Evolutionary conservation across 2,113 vertebrate genomes (phyloP), one percentile per base, ranked within the genome.

Genomic region (Lagenorhynchus albirostris): DNA sequence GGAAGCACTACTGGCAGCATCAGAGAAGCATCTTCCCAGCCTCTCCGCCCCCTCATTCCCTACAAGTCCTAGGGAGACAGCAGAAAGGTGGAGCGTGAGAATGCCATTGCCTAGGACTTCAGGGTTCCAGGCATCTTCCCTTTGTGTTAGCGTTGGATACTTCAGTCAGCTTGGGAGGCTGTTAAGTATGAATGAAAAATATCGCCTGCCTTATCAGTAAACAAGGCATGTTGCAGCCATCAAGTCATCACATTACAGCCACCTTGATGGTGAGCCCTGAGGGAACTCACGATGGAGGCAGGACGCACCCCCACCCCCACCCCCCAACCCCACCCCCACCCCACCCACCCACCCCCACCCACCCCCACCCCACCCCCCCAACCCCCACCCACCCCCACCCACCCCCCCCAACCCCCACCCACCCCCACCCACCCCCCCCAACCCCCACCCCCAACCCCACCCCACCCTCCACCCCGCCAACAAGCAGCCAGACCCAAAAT

Each of bases 51-150:
- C 36, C 70, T 83, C 20, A 0, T 1, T 14, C 65, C 84, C 55
- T 38, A 41, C n/a, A 36, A 0, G 4, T 58, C 73, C 79, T 55
- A 26, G 5, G 38, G 47, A 50, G 41, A 77, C 62, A n/a, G 44
- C 80, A 20, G 5, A 1, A 6, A 8, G 2, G 15, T 17, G 38
- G 25, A 12, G 20, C 13, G 1, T 1, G 9, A 76, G 41, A 31
- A 44, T 6, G 4, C 20, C 0, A 0, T 5, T 3, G 18, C 3
- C 6, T 4, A 6, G 50, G 77, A 33, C 47, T 12, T 6, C 10
- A 3, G 11, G 5, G 8, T 44, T 21, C 50, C 21, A 41, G 21
- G 14, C 21, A 12, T 8, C 55, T 36, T 18, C 21, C 38, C 53
- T 71, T 20, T 17, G 4, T 3, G 6, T 17, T 29, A 31, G 20